These are phyloP conservation scores for Oryzias curvinotus DNA, from an alignment of 2,113 vertebrate species.

Conservation along the genomic window DNA sequence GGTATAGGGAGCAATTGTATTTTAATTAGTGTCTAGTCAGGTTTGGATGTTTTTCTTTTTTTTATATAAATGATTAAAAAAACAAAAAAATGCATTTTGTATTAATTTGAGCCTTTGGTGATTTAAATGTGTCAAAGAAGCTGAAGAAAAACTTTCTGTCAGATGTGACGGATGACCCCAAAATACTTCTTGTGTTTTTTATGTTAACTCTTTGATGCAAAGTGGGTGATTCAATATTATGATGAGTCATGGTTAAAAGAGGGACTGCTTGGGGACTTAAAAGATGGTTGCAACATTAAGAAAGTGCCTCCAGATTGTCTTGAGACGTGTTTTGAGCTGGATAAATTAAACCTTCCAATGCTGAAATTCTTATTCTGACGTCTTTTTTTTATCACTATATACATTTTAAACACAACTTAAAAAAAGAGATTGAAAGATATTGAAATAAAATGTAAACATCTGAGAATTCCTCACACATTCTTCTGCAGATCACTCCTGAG, in stretches of 20 bases:
- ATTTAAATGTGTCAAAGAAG: no score
- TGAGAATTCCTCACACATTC: background rate
- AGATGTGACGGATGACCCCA: no score
- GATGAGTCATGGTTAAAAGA: background rate
- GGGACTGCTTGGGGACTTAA: background rate
- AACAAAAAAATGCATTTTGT: background rate
- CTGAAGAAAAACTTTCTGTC: no score
- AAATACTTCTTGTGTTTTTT: background rate
- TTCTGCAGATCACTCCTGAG: constrained; percentile 73
- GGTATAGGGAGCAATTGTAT: no score
- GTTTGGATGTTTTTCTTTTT: no score
- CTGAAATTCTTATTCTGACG: constrained; percentile 29
- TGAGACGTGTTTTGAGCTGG: constrained; percentile 2
- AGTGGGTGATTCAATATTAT: background rate
- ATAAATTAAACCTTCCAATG: constrained; percentile 11
- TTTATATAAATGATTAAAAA: background rate
- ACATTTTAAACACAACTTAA: background rate
- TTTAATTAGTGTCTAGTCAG: no score
- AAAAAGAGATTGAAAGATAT: background rate
- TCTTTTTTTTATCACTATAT: constrained; percentile 14
- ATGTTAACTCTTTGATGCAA: background rate
- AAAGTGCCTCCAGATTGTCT: background rate
- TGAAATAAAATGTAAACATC: background rate
- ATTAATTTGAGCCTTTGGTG: background rate
- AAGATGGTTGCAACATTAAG: constrained; percentile 8